Evolutionary conservation across 2,113 vertebrate species (phyloP).

Genomic region (Phrynosoma blainvillii): DNA sequence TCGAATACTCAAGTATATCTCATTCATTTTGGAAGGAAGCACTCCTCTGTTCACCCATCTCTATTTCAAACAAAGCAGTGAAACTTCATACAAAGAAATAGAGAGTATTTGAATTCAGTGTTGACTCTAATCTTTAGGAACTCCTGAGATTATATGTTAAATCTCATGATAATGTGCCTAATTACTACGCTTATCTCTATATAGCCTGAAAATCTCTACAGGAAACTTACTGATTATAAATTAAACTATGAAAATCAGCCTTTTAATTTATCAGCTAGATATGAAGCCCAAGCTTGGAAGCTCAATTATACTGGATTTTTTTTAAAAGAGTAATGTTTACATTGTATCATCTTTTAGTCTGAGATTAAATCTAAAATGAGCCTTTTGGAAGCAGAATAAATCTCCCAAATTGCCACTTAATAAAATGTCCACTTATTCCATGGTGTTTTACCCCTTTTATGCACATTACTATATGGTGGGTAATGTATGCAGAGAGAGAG

Average conservation of each 20-base stretch:
- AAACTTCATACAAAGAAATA: background rate
- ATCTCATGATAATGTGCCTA: conserved; percentile 26
- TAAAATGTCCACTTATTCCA: background rate
- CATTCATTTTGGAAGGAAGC: background rate
- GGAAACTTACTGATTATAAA: conserved; percentile 30
- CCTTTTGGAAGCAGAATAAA: conserved; percentile 21
- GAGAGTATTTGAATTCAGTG: background rate
- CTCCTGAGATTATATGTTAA: conserved; percentile 36
- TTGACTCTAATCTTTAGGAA: conserved; percentile 8
- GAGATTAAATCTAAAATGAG: conserved; percentile 19
- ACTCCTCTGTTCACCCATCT: background rate
- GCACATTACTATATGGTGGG: background rate
- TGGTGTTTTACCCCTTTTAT: background rate
- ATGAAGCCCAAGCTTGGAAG: conserved; percentile 14
- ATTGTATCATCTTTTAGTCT: conserved; percentile 7
- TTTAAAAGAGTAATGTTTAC: conserved; percentile 15
- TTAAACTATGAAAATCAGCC: conserved; percentile 33
- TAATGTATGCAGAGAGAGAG: background rate
- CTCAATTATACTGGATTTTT: conserved; percentile 18
- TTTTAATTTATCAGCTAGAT: conserved; percentile 16
- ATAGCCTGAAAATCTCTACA: conserved; percentile 15
- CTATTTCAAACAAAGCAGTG: background rate
- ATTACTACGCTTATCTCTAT: conserved; percentile 27
- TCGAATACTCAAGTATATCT: no score
- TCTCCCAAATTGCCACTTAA: background rate